A percentile compares a stretch with the other conserved stretches of the same genome.
These are phyloP conservation scores for Catharus ustulatus DNA, from an alignment of 2,797 vertebrate species.

Conservation along the genomic window DNA sequence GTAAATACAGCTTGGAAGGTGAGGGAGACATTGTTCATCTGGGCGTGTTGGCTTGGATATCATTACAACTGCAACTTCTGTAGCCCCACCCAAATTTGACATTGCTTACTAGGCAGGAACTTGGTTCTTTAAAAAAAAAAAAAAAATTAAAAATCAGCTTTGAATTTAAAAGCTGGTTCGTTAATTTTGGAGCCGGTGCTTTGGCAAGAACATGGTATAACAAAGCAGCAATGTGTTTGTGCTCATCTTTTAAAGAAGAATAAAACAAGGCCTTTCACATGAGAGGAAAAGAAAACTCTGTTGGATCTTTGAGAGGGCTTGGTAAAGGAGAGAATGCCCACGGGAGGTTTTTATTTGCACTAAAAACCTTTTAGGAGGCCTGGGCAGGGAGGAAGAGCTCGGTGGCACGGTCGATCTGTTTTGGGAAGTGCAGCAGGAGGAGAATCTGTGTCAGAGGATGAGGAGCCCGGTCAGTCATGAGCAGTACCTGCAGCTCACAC, in stretches of 20 bases:
- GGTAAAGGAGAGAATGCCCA: not conserved
- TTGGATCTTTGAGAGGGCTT: not conserved
- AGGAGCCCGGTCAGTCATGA: accelerated
- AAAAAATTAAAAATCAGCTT: not conserved
- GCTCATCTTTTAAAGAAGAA: not conserved
- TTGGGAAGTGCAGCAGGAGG: not conserved
- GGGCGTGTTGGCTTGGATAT: slow-evolving; percentile 75
- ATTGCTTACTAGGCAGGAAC: slow-evolving; percentile 43
- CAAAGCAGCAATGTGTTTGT: not conserved
- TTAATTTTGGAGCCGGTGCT: not conserved
- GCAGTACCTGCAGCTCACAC: not conserved
- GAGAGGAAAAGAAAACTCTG: not conserved
- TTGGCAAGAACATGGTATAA: not conserved
- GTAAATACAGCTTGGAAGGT: slow-evolving; percentile 37
- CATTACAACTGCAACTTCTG: slow-evolving; percentile 50
- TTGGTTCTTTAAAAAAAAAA: not conserved
- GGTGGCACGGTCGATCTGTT: not conserved
- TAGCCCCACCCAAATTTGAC: slow-evolving; percentile 56
- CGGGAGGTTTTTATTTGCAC: not conserved
- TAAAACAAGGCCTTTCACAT: not conserved
- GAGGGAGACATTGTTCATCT: slow-evolving; percentile 56
- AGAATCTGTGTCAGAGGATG: not conserved
- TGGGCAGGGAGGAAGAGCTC: not conserved
- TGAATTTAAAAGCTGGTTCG: not conserved
- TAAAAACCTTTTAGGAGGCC: not conserved